Base-by-base conservation (phyloP, 2,113 vertebrate species). In the Rhabdomys dilectus region DNA sequence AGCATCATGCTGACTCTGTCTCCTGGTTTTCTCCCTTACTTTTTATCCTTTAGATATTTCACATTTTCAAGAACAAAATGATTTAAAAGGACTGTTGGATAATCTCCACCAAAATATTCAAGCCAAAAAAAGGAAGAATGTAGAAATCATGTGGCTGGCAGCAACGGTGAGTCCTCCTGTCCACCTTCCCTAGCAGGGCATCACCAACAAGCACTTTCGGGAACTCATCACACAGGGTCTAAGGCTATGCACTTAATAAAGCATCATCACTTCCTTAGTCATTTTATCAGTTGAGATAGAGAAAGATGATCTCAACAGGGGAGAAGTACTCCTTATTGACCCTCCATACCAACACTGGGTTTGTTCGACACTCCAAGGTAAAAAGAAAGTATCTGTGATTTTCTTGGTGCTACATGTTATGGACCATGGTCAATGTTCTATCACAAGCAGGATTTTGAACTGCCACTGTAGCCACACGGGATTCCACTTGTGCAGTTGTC, bases 101-200 rank as follows among this genome's bases (percentile, higher is more conserved):
- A 99, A 99, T 92, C 99, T 99, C 91, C 99, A 99, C 93, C 99
- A 99, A 99, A 99, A 99, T 97, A 99, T 99, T 91, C 99, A 99
- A 81, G 99, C 99, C 91, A 99, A 99, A 99, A 99, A 99, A 98
- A 99, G 99, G 94, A 99, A 99, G 98, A 99, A 99, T 96, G 99
- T 99, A 95, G 99, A 99, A 98, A 99, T 99, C 97, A 98, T 99
- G 96, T 99, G 99, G 99, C 98, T 99, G 94, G 99, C 99, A 96
- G 99, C 99, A 78, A 99, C 98, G 97, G 99, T 99, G 98, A 99
- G 98, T 92, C 75, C 26, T 58, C 39, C 0, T 81, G 91, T 72
- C 68, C 39, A 1, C n/a, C 19, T 34, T 62, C 75, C 48, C 22
- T 16, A 4, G 60, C 34, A 34, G 0, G 0, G 16, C 45, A 10